Evolutionary conservation across 2,113 vertebrate species (phyloP), one percentile per base, ranked within the genome.

Genomic region (Cygnus atratus): DNA sequence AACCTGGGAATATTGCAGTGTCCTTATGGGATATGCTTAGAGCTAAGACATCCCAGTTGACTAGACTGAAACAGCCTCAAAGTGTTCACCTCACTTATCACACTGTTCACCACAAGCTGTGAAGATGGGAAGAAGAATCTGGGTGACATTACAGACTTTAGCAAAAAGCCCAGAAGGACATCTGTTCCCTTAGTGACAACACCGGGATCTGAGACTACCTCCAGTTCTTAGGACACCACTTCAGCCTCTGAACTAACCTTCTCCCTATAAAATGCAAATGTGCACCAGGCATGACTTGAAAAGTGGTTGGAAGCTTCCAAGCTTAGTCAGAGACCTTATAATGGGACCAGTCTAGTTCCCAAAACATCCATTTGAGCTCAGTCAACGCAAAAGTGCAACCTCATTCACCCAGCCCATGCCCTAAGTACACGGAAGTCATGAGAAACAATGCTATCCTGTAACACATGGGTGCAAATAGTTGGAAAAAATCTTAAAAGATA

Each of bases 311-410:
- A n/a, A 63, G 35, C 28, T 48, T 48, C 46, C 46, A 48, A 48
- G 46, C 10, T 48, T 65, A 37, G 20, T 11, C 10, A 70, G 28
- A 82, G 17, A 57, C 21, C 50, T 88, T 73, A 17, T 22, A 41
- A 43, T 0, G 1, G 31, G 54, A 76, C 13, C 16, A 21, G 4
- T 3, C 1, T 55, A 14, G 65, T 33, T 9, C 9, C 20, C 25
- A 19, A 84, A 91, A 29, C 29, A 62, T 24, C 13, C 58, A 7
- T 72, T 37, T 68, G 37, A 54, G 61, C 37, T 41, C 80, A 84
- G 65, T 61, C 35, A 43, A 31, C 17, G 18, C 0, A 4, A 39
- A 93, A 50, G 5, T 80, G 61, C 46, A 55, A 11, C 12, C 28
- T 77, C 46, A 67, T 41, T 35, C n/a, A 18, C 26, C 72, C 67